phyloP scores from a whole-genome alignment of 1,140 invertebrate genomes.

The Pentalonia nigronervosa region DNA sequence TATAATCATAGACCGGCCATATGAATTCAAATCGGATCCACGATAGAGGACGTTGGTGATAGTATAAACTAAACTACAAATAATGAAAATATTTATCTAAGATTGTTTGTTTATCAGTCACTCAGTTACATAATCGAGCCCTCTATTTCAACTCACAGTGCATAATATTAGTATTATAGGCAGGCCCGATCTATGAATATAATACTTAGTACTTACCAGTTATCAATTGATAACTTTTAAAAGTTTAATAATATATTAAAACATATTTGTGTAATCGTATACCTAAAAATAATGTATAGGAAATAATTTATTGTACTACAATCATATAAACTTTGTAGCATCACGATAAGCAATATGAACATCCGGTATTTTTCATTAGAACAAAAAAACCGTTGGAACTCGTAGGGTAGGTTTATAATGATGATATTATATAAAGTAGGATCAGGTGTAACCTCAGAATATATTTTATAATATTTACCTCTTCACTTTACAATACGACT shows the following conservation, averaged over 20 bases:
- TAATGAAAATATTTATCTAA: too few species aligned
- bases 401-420: not conserved
- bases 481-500: not conserved
- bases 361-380: not conserved
- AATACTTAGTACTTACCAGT: not conserved
- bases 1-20: too few species aligned
- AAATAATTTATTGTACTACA: not conserved
- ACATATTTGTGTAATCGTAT: not conserved
- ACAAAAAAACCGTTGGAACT: not conserved
- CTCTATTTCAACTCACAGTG: too few species aligned
- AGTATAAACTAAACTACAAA: too few species aligned
- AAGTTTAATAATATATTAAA: not conserved
- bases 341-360: not conserved
- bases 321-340: not conserved
- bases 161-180: too few species aligned
- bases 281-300: not conserved
- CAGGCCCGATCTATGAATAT: too few species aligned
- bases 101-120: too few species aligned
- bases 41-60: too few species aligned
- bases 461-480: too few species aligned
- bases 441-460: not conserved
- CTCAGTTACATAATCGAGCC: too few species aligned
- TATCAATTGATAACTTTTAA: too few species aligned
- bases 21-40: too few species aligned
- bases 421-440: not conserved